Base-by-base conservation (phyloP, 1,140 invertebrate species). In the Branchinecta lynchi region DNA sequence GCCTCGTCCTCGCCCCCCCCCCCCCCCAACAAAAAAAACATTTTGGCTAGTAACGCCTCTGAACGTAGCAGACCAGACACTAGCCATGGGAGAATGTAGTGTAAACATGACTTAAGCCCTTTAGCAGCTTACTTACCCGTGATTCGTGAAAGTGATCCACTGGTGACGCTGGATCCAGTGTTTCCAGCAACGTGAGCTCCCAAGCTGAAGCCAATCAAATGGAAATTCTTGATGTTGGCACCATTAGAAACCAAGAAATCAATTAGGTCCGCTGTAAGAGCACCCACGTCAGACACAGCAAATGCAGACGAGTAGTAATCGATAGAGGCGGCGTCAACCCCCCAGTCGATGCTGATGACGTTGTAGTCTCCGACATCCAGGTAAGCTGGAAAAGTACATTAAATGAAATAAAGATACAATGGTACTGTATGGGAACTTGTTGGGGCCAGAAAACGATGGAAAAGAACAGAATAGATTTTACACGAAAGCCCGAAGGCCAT, bases 101-200 rank as follows among this genome's bases (percentile, higher is more conserved):
- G 32, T 32, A 32, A 32, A 32, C 32, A 32, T 32, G 5, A 32
- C 5, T 32, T 32, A 32, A 32, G 2, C 1, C 32, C 32, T 32
- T 5, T 3, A 5, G 32, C 32, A 32, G 32, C 1, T 32, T 60
- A 60, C 1, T 44, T 69, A 74, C 73, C 72, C 9, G 72, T 71
- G 20, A 72, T 66, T 43, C 71, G 60, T 70, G 70, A 70, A 69
- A 69, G 68, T 45, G 5, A 73, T 45, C 60, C 73, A 69, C 66
- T 51, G 60, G 21, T 71, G 9, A 66, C 70, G 6, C 67, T 71
- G 69, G 71, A 76, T 21, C 77, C 77, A 7, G 74, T 66, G 66
- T 76, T 74, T 43, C 77, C 77, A n/a, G 71, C 74, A 20, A 77
- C 74, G 43, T 79, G 78, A 8, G 73, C 76, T 21, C 78, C 78